Evolutionary conservation across 2,888 invertebrate genomes (phyloP), one percentile per base, ranked within the genome.

Genomic region (Drosophila kokeensis): DNA sequence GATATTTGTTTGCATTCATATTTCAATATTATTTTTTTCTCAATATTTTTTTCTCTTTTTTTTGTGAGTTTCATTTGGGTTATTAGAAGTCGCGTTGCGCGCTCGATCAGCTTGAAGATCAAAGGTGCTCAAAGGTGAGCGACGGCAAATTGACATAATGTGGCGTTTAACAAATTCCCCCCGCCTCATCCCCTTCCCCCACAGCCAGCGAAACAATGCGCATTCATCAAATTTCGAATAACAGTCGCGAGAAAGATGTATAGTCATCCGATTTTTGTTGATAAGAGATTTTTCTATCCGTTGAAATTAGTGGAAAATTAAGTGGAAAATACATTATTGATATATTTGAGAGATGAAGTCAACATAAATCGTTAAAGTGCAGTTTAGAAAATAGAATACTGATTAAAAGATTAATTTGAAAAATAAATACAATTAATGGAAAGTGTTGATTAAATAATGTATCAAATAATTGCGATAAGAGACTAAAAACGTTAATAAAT

Each of bases 121-220:
- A 86, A 87, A 85, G 80, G 70, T 79, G 81, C 69, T 77, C 83
- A 83, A 83, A 88, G 82, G 73, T 80, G 78, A 73, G 81, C 87
- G 76, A 67, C 67, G 42, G 52, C 52, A 61, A 62, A 62, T 89
- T 92, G 92, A 92, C 92, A 92, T 92, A 92, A 92, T 92, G 91
- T 92, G 91, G 91, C 92, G 91, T 92, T 92, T 91, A 90, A 91
- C 88, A 90, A 91, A 90, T 83, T 85, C 81, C 76, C 66, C 18
- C 42, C 27, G 0, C 21, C n/a, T 3, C 40, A 24, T 4, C 2
- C 15, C 8, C 54, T 5, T 13, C 8, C 13, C 13, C 0, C 15
- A 15, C 10, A 5, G 8, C 36, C 7, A 4, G 18, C 63, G 10
- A 40, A 42, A 72, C 69, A 67, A 66, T 73, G 71, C 49, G 74